These are phyloP conservation scores for Rhagoletis pomonella DNA, from an alignment of 1,140 invertebrate species.

Conservation along the genomic window DNA sequence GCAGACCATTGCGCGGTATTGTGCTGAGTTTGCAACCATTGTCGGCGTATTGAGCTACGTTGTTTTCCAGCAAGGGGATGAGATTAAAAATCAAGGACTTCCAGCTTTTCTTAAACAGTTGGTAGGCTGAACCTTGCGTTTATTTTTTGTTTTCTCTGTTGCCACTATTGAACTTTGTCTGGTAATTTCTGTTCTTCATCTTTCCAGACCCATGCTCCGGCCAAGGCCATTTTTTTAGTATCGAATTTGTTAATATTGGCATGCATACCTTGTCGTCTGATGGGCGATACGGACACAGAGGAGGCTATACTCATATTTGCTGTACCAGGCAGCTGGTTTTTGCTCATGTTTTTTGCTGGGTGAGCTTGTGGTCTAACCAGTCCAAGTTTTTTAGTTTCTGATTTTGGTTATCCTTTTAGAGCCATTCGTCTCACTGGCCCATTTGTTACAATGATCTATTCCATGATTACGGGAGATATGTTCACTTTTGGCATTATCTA, in stretches of 20 bases:
- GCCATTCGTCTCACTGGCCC: constrained; percentile 95
- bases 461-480: constrained; percentile 98
- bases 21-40: constrained; percentile 89
- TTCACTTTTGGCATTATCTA: constrained; percentile 98
- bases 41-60: constrained; percentile 90
- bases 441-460: constrained; percentile 99
- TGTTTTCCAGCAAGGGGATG: constrained; percentile 93
- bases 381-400: not conserved
- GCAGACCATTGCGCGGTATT: constrained; percentile 79
- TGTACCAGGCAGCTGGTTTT: constrained; percentile 96
- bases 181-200: not conserved
- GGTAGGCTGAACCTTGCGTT: constrained; percentile 78
- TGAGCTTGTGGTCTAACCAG: constrained; percentile 73
- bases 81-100: constrained; percentile 95
- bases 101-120: constrained; percentile 93
- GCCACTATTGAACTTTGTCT: not conserved
- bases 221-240: constrained; percentile 94
- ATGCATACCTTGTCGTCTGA: constrained; percentile 92
- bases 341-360: constrained; percentile 99
- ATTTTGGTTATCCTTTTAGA: constrained; percentile 76
- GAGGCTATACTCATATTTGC: constrained; percentile 94
- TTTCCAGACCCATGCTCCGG: constrained; percentile 89
- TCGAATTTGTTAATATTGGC: constrained; percentile 94
- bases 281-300: constrained; percentile 84
- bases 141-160: not conserved